These are phyloP conservation scores for Agrochola lychnidis DNA, from an alignment of 2,888 invertebrate species.

Conservation along the genomic window DNA sequence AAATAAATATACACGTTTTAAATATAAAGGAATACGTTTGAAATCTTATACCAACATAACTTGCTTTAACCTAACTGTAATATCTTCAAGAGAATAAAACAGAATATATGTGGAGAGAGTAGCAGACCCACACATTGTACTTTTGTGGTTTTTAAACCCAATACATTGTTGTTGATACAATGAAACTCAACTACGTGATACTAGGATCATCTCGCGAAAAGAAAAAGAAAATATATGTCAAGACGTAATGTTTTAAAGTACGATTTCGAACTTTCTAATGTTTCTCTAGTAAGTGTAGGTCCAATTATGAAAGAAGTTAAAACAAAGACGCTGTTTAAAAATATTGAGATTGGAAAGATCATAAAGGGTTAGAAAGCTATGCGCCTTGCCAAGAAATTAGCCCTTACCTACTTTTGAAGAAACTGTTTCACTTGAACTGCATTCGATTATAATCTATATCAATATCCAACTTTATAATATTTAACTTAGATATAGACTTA, in stretches of 20 bases:
- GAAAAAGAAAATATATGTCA: neutral
- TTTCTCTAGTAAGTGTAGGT: neutral
- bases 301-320: neutral
- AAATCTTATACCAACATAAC: too few species aligned
- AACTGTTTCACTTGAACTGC: too few species aligned
- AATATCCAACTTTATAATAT: too few species aligned
- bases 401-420: too few species aligned
- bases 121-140: constrained; percentile 25
- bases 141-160: constrained; percentile 57
- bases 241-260: neutral
- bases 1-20: neutral
- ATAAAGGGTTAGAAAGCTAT: neutral
- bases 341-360: neutral
- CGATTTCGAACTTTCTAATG: neutral
- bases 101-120: constrained; percentile 18
- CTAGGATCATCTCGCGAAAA: constrained; percentile 9
- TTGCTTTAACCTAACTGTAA: neutral
- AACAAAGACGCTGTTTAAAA: neutral
- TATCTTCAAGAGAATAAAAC: constrained; percentile 18
- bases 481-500: too few species aligned
- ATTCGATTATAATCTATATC: too few species aligned
- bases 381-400: neutral
- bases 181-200: neutral
- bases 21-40: too few species aligned
- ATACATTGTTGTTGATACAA: constrained; percentile 45